Conservation (phyloP, 2,113 vertebrate genomes). For the Takifugu bimaculatus region DNA sequence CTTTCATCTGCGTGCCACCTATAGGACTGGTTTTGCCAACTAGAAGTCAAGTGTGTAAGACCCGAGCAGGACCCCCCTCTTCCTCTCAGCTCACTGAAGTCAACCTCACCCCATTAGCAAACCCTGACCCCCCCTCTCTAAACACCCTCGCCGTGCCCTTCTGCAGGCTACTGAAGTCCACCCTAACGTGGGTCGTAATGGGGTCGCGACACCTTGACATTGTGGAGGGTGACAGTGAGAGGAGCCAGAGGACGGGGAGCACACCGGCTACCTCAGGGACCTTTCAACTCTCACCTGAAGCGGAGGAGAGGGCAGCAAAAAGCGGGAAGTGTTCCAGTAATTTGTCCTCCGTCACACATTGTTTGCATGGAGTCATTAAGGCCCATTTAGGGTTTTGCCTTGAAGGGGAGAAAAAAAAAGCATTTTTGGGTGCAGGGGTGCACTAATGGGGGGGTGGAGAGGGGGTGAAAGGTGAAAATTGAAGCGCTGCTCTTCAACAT, state of each 20-base stretch:
- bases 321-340: constrained; percentile 56
- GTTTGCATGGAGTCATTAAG: constrained; percentile 73
- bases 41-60: not conserved
- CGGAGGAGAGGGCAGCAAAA: constrained; percentile 19
- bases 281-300: constrained; percentile 65
- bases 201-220: constrained; percentile 69
- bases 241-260: constrained; percentile 57
- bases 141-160: constrained; percentile 28
- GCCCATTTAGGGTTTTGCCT: constrained; percentile 55
- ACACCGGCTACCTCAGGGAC: constrained; percentile 36
- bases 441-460: constrained; percentile 6
- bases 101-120: constrained; percentile 67
- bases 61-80: constrained; percentile 12
- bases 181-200: constrained; percentile 45
- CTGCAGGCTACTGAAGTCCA: constrained; percentile 38
- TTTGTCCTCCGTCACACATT: constrained; percentile 74
- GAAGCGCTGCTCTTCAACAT: constrained; percentile 64
- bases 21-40: not conserved
- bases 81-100: constrained; percentile 65
- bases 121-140: constrained; percentile 52
- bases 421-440: constrained; percentile 32
- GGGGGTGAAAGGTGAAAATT: constrained; percentile 64
- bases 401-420: constrained; percentile 50
- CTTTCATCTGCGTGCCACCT: no score
- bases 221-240: constrained; percentile 71